A percentile compares a stretch with the other conserved stretches of the same genome.
Conservation (phyloP, 2,797 vertebrate species). For the Microtus californicus region DNA sequence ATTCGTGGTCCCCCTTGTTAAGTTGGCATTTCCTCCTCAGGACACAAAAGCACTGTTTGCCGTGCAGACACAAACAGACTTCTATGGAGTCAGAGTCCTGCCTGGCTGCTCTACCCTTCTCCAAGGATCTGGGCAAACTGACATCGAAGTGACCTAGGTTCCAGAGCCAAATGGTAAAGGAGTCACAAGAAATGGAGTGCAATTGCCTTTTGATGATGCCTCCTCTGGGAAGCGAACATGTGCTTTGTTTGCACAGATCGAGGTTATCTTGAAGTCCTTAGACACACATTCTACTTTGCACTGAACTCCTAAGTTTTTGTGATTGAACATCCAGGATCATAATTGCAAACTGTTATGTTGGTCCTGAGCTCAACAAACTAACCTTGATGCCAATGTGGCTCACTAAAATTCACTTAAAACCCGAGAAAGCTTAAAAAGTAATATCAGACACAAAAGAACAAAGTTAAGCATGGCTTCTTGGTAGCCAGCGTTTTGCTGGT, state of each 20-base stretch:
- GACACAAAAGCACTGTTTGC: slow-evolving; percentile 73
- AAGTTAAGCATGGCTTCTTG: no score
- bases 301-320: slow-evolving; percentile 43
- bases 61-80: slow-evolving; percentile 73
- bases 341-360: neutral
- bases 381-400: neutral
- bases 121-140: slow-evolving; percentile 43
- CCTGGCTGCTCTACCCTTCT: slow-evolving; percentile 38
- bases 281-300: slow-evolving; percentile 38
- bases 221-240: slow-evolving; percentile 50
- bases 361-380: neutral
- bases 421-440: no score
- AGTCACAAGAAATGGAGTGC: slow-evolving; percentile 68
- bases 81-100: slow-evolving; percentile 63
- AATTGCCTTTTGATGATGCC: slow-evolving; percentile 61
- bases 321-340: slow-evolving; percentile 17
- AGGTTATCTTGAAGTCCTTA: slow-evolving; percentile 56
- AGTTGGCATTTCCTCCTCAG: slow-evolving; percentile 76
- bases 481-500: no score
- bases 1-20: slow-evolving; percentile 77
- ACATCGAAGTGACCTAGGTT: slow-evolving; percentile 59
- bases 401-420: no score
- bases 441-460: no score
- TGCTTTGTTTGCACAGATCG: slow-evolving; percentile 3
- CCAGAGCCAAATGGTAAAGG: slow-evolving; percentile 60